Percentiles rank a stretch among this genome's conserved stretches.
phyloP scores from a whole-genome alignment of 2,888 invertebrate species.

The Aethes cnicana region DNA sequence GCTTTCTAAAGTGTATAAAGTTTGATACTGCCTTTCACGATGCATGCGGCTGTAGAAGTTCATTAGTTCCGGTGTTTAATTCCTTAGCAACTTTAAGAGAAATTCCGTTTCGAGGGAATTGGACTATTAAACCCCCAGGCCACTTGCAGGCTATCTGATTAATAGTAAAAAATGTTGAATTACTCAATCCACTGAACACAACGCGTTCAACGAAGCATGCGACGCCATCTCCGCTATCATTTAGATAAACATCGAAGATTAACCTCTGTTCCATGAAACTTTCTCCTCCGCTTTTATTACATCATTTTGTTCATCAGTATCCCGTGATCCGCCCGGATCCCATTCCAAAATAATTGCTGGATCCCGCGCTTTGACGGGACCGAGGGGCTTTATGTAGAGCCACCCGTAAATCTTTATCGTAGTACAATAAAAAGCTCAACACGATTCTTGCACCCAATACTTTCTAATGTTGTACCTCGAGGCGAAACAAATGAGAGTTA shows the following conservation, averaged over 20 bases:
- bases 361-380: conserved; percentile 43
- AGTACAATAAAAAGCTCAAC: conserved; percentile 50
- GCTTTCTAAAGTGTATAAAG: too few relatives aligned
- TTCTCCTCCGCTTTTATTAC: conserved; percentile 53
- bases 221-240: conserved; percentile 36
- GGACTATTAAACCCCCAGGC: conserved; percentile 4
- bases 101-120: conserved; percentile 8
- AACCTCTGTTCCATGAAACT: conserved; percentile 46
- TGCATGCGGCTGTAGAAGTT: too few relatives aligned
- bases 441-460: conserved; percentile 53
- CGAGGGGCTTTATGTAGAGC: conserved; percentile 48
- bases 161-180: conserved; percentile 24
- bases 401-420: conserved; percentile 71
- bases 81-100: too few relatives aligned
- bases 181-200: conserved; percentile 25
- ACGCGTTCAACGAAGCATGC: conserved; percentile 21
- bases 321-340: conserved; percentile 46
- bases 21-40: too few relatives aligned
- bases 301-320: conserved; percentile 46
- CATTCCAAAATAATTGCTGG: conserved; percentile 61
- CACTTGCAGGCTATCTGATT: conserved; percentile 16
- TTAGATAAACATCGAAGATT: conserved; percentile 47
- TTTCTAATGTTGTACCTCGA: conserved; percentile 76
- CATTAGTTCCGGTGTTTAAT: too few relatives aligned
- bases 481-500: conserved; percentile 69